These are phyloP conservation scores for Acronicta alni DNA, from an alignment of 2,888 invertebrate genomes.

Conservation along the genomic window DNA sequence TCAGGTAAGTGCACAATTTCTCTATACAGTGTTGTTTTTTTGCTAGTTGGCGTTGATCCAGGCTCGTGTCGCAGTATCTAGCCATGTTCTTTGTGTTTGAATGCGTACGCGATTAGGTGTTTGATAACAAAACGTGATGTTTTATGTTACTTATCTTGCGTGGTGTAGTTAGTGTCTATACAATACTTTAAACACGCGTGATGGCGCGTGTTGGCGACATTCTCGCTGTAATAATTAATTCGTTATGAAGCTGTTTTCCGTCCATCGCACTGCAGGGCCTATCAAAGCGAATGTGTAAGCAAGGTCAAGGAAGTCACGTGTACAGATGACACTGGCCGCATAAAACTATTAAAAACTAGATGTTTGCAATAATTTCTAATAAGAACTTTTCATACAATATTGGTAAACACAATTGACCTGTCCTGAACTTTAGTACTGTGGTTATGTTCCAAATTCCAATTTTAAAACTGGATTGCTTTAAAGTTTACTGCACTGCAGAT, in stretches of 20 bases:
- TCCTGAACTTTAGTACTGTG: conserved; percentile 16
- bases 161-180: conserved; percentile 27
- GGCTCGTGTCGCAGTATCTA: conserved; percentile 70
- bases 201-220: conserved; percentile 40
- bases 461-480: conserved; percentile 3
- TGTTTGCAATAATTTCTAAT: conserved; percentile 29
- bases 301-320: conserved; percentile 60
- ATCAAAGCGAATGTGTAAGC: conserved; percentile 47
- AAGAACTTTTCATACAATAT: conserved; percentile 14
- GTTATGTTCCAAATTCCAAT: conserved; percentile 11
- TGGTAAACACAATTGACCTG: conserved; percentile 31
- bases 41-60: conserved; percentile 79
- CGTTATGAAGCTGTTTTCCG: conserved; percentile 34
- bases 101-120: conserved; percentile 67
- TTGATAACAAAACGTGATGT: conserved; percentile 81
- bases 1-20: conserved; percentile 78
- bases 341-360: conserved; percentile 22
- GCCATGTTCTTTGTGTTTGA: conserved; percentile 58
- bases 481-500: too few species aligned
- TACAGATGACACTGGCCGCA: conserved; percentile 34
- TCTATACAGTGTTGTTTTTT: conserved; percentile 66
- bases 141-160: conserved; percentile 57
- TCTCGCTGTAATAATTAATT: conserved; percentile 40
- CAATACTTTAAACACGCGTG: conserved; percentile 42
- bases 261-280: conserved; percentile 30